phyloP scores from a whole-genome alignment of 2,797 vertebrate genomes.

The Tokudaia muenninki region DNA sequence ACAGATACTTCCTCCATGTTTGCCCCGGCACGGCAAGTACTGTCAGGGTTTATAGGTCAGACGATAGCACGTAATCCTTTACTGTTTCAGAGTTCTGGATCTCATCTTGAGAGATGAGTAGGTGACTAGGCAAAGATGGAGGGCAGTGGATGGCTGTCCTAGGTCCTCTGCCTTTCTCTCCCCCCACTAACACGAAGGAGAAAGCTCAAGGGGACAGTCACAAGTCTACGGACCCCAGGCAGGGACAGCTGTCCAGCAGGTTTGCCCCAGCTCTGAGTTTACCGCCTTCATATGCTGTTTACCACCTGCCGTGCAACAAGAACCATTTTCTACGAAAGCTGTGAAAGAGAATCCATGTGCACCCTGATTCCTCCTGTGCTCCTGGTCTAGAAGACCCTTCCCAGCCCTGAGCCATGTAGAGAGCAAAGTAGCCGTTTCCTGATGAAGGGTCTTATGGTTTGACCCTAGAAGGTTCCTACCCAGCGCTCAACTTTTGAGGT shows the following conservation, averaged over 20 bases:
- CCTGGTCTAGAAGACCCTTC: not conserved
- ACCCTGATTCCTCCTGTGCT: not conserved
- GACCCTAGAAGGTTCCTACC: not conserved
- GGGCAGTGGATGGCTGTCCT: not conserved
- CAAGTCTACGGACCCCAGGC: not conserved
- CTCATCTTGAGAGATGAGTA: constrained; percentile 73
- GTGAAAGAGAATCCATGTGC: not conserved
- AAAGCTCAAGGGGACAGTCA: not conserved
- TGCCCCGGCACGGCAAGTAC: constrained; percentile 23
- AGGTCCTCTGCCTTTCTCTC: not conserved
- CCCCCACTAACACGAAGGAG: not conserved
- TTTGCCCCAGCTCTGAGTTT: not conserved
- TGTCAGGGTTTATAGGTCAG: constrained; percentile 5
- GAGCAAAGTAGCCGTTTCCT: not conserved
- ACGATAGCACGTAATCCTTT: constrained; percentile 78
- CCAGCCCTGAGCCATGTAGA: not conserved
- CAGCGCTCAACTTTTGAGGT: not conserved
- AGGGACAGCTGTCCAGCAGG: not conserved
- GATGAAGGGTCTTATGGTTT: not conserved
- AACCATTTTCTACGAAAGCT: not conserved
- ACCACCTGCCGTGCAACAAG: rapidly evolving
- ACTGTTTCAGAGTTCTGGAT: constrained; percentile 83
- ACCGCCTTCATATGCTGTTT: not conserved
- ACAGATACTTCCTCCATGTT: not conserved
- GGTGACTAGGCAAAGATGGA: not conserved